phyloP scores from a whole-genome alignment of 2,113 vertebrate genomes.

The Zingel zingel region DNA sequence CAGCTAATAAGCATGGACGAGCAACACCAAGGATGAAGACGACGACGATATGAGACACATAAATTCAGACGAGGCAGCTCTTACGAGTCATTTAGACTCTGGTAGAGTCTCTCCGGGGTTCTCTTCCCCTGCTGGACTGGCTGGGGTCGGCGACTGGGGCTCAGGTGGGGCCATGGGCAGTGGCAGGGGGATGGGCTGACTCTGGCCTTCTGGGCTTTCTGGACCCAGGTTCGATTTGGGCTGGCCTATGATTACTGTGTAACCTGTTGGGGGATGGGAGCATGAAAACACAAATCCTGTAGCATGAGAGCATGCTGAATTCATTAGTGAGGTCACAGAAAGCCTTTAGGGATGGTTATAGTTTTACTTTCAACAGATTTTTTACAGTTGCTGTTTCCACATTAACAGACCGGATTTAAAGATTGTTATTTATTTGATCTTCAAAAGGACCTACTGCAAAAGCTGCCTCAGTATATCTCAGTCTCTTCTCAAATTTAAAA shows the following conservation, averaged over 20 bases:
- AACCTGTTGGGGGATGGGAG: slow-evolving; percentile 77
- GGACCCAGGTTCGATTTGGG: slow-evolving; percentile 72
- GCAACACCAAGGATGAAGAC: background rate
- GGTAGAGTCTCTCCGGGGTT: slow-evolving; percentile 76
- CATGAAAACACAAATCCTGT: slow-evolving; percentile 44
- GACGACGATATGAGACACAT: background rate
- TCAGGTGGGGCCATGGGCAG: slow-evolving; percentile 63
- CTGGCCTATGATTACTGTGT: slow-evolving; percentile 83
- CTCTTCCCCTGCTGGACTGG: slow-evolving; percentile 51
- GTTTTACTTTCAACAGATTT: background rate
- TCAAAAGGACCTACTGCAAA: too few relatives aligned
- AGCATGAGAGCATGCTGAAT: slow-evolving; percentile 19
- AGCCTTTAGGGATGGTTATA: background rate
- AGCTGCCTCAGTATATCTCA: too few relatives aligned
- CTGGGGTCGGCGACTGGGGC: slow-evolving; percentile 24
- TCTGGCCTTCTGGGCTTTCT: slow-evolving; percentile 65
- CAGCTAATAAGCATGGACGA: slow-evolving; percentile 24
- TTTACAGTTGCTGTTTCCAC: too few relatives aligned
- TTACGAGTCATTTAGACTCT: slow-evolving; percentile 86
- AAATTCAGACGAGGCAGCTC: slow-evolving; percentile 36
- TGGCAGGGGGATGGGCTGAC: slow-evolving; percentile 69
- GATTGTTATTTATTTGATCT: too few relatives aligned
- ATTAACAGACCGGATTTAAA: too few relatives aligned
- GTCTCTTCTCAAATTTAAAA: too few relatives aligned
- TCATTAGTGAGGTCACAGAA: slow-evolving; percentile 4